Percentiles rank a stretch among this genome's conserved stretches.
Conservation (phyloP, 1,140 invertebrate genomes). For the Drosophila ohnishii region DNA sequence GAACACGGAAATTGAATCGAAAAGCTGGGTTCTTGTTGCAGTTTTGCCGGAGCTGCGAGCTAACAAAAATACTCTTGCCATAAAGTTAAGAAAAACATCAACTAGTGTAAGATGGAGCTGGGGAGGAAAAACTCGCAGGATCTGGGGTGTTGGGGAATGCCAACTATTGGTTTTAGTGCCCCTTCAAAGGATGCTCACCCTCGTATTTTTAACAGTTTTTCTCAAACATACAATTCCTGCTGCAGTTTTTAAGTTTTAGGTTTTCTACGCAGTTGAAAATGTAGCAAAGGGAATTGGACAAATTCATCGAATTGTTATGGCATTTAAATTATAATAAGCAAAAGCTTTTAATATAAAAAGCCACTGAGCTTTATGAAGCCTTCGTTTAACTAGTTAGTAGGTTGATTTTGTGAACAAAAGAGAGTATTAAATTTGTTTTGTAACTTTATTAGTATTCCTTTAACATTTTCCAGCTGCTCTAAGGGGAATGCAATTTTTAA, state of each 20-base stretch:
- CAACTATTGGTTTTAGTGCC: slow-evolving; percentile 46
- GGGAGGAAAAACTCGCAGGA: slow-evolving; percentile 9
- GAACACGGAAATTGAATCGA: slow-evolving; percentile 77
- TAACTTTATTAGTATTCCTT: slow-evolving; percentile 23
- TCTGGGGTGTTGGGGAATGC: not conserved
- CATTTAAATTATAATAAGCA: too few relatives aligned
- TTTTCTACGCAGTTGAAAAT: not conserved
- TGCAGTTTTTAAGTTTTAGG: not conserved
- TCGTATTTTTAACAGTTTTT: not conserved
- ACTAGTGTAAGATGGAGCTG: slow-evolving; percentile 30
- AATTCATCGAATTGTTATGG: not conserved
- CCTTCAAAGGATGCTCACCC: not conserved
- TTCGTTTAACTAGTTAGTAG: not conserved
- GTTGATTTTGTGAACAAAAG: not conserved
- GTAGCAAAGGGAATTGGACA: not conserved
- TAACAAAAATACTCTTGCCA: slow-evolving; percentile 65
- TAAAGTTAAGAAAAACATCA: slow-evolving; percentile 70
- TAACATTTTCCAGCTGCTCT: not conserved
- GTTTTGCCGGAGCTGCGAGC: slow-evolving; percentile 24
- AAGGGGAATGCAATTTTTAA: slow-evolving; percentile 11
- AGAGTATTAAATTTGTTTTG: not conserved
- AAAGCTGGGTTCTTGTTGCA: slow-evolving; percentile 53
- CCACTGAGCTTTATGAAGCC: too few relatives aligned
- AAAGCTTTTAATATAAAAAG: not conserved
- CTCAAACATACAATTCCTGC: not conserved